Percentiles rank a stretch among this genome's conserved stretches.
Evolutionary conservation across 1,140 invertebrate genomes (phyloP).

Genomic region (Caerostris extrusa): DNA sequence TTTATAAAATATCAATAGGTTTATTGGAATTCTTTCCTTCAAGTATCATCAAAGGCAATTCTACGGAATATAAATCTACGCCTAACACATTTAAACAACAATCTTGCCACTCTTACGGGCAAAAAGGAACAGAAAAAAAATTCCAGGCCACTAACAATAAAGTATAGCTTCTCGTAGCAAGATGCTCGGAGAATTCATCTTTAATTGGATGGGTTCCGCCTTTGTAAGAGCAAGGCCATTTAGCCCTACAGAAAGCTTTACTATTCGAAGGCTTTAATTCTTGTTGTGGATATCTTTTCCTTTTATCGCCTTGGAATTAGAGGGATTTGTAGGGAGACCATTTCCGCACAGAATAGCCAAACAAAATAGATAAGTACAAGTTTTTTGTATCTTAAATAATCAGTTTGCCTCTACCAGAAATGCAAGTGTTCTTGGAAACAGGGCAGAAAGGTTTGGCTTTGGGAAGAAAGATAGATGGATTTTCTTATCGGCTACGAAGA

Average conservation of each 20-base stretch:
- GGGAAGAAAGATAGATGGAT: too few species aligned
- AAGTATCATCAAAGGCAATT: too few species aligned
- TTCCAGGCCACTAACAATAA: background rate
- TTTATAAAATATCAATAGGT: too few species aligned
- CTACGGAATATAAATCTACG: too few species aligned
- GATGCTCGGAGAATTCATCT: background rate
- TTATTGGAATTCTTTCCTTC: too few species aligned
- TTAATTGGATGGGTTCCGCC: conserved; percentile 5
- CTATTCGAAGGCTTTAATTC: conserved; percentile 6
- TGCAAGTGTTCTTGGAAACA: too few species aligned
- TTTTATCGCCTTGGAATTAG: conserved; percentile 16
- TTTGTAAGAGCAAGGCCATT: background rate
- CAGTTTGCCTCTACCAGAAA: background rate
- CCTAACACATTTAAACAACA: too few species aligned
- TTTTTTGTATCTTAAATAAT: conserved; percentile 46
- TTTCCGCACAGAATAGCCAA: background rate
- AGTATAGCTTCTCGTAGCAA: background rate
- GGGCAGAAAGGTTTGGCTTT: background rate
- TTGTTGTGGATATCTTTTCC: conserved; percentile 41
- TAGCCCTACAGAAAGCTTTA: background rate
- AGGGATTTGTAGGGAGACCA: conserved; percentile 30
- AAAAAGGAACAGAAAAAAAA: background rate
- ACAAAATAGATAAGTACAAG: conserved; percentile 19
- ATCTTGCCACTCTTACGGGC: background rate
- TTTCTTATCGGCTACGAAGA: too few species aligned